Base-by-base conservation (phyloP, 2,888 invertebrate genomes). In the Sesia apiformis region DNA sequence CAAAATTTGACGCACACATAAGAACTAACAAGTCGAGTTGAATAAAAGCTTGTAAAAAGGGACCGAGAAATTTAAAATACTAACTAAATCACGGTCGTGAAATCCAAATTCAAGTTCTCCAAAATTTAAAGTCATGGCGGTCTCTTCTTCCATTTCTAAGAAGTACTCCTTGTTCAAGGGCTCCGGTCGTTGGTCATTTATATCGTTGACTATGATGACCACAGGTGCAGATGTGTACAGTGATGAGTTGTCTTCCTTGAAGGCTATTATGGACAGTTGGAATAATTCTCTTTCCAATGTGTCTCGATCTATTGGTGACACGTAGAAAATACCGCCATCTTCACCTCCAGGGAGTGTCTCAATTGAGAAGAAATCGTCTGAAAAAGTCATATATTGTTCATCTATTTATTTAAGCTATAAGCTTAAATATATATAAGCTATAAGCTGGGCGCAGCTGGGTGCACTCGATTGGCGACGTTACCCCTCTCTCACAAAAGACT, bases 101-200 rank as follows among this genome's bases (percentile, higher is more conserved):
- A 91, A 90, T n/a, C 81, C 81, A 59, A 93, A 91, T 2, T 84
- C 70, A 5, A 7, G 5, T 7, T 77, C 60, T 3, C 84, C 66
- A 57, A 91, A 86, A 58, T 78, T 73, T 2, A 91, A 69, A 0
- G 88, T 88, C 66, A 84, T 68, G 5, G 90, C 84, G 3, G 84
- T 91, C 65, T 90, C 91, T 71, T 93, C 93, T 6, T 74, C 63
- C 49, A 93, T 90, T 1, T 62, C 57, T 4, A 91, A 73, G 4
- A 52, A 56, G 57, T 86, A 83, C 4, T 74, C 76, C 0, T 62
- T 38, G 0, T 79, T 67, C 7, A 81, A 65, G 0, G 92, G 90
- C 61, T 68, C 64, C 0, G 95, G 95, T 7, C 65, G 67, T 66
- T 94, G 91, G 70, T 95, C 94, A 70, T 95, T 95, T 40, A 93